Evolutionary conservation across 2,888 invertebrate genomes (phyloP).

Genomic region (Andrena marginata): DNA sequence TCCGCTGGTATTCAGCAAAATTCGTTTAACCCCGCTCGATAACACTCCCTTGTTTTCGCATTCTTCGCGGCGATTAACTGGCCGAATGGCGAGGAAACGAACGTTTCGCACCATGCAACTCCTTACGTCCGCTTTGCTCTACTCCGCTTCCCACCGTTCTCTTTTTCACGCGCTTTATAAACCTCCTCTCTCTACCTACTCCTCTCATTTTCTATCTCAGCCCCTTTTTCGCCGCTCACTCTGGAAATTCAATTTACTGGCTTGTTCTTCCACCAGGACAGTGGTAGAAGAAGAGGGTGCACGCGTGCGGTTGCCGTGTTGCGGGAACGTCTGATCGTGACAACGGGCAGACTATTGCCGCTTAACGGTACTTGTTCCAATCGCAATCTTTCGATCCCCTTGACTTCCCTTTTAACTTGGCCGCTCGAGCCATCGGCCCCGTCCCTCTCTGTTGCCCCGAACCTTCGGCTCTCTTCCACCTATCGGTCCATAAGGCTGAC

Average conservation of each 20-base stretch:
- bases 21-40: conserved; percentile 37
- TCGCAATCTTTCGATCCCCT: conserved; percentile 61
- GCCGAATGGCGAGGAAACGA: conserved; percentile 34
- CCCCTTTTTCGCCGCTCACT: neutral
- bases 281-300: conserved; percentile 2
- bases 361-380: conserved; percentile 61
- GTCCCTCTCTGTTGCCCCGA: neutral
- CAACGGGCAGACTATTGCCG: conserved; percentile 66
- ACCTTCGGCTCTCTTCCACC: conserved; percentile 6
- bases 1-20: conserved; percentile 15
- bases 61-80: conserved; percentile 34
- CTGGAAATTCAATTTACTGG: conserved; percentile 68
- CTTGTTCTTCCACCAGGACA: conserved; percentile 47
- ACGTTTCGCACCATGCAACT: neutral
- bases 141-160: neutral
- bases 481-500: conserved; percentile 63
- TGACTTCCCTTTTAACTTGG: conserved; percentile 54
- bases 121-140: conserved; percentile 10
- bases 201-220: neutral
- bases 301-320: conserved; percentile 52
- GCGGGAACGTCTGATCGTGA: conserved; percentile 68
- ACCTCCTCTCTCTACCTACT: neutral
- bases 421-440: neutral
- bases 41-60: conserved; percentile 26
- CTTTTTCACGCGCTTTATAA: neutral